Evolutionary conservation across 2,888 invertebrate species (phyloP).

Genomic region (Leuctra nigra): DNA sequence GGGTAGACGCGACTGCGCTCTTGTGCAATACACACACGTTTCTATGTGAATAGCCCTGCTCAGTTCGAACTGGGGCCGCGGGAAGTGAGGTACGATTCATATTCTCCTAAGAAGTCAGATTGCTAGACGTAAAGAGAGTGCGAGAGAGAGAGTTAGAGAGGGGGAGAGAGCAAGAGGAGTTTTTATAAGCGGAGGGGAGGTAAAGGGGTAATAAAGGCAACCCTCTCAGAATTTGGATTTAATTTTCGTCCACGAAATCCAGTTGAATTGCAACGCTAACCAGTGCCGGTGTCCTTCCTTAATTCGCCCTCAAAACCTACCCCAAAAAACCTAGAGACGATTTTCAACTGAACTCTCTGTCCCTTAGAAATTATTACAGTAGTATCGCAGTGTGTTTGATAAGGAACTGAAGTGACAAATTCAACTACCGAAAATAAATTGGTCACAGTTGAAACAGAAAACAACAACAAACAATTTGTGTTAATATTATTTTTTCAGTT

Average conservation of each 20-base stretch:
- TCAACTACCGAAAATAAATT: no score
- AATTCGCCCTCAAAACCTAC: no score
- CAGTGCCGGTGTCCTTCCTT: constrained; percentile 6
- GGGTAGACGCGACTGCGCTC: background rate
- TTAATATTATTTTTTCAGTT: no score
- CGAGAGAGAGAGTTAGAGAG: background rate
- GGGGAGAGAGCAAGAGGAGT: background rate
- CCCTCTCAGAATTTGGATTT: constrained; percentile 19
- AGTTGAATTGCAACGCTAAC: constrained; percentile 12
- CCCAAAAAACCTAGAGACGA: no score
- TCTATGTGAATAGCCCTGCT: background rate
- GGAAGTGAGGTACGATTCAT: background rate
- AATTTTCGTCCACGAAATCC: constrained; percentile 15
- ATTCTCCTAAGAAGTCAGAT: background rate
- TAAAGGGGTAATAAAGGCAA: constrained; percentile 15
- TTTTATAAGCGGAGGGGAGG: constrained; percentile 1
- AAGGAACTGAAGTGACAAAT: no score
- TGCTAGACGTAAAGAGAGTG: no score
- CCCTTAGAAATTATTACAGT: no score
- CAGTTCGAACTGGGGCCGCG: background rate
- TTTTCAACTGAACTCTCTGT: no score
- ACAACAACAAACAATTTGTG: no score
- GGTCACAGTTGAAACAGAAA: no score
- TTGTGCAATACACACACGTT: constrained; percentile 5
- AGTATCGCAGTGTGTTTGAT: no score